Conservation (phyloP, 1,140 invertebrate genomes). For the Apolygus lucorum region DNA sequence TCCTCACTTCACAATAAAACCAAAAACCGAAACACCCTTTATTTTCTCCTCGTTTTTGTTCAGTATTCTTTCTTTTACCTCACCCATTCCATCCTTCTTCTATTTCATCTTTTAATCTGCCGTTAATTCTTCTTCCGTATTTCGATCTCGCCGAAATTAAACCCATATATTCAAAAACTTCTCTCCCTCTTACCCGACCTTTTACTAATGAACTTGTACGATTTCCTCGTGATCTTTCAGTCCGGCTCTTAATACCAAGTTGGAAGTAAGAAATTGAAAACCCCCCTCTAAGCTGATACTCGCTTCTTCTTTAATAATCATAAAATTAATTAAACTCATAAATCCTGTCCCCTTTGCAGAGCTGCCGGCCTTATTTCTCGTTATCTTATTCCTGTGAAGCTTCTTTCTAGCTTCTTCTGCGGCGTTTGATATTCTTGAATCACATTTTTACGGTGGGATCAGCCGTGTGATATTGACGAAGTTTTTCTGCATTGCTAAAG, state of each 20-base stretch:
- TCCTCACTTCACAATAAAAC: neutral
- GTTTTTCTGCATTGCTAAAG: no score
- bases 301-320: neutral
- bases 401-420: no score
- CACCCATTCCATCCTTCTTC: no score
- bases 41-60: neutral
- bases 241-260: no score
- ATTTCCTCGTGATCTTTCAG: neutral
- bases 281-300: neutral
- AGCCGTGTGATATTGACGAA: no score
- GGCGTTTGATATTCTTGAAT: no score
- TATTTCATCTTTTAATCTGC: neutral
- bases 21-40: neutral
- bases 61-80: neutral
- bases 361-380: neutral
- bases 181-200: neutral
- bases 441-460: no score
- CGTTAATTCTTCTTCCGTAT: neutral
- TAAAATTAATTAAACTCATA: neutral
- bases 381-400: no score
- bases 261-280: neutral
- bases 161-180: neutral
- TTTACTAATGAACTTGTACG: neutral
- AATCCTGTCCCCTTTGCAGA: neutral
- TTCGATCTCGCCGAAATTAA: neutral